Evolutionary conservation across 2,797 vertebrate genomes (phyloP), one percentile per base, ranked within the genome.

Genomic region (Huso huso): DNA sequence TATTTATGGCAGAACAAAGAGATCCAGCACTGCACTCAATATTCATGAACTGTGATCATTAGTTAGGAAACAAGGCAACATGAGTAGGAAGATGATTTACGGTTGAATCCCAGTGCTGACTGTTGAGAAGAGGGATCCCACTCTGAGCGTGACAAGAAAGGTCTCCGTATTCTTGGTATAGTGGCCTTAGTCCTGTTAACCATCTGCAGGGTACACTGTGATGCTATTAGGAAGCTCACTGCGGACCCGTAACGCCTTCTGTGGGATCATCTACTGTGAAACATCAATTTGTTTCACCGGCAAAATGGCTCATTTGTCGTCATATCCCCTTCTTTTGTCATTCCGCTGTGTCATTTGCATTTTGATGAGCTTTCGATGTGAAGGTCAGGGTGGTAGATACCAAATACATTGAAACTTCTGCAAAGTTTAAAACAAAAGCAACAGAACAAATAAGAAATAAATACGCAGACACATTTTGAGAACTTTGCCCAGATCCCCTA

Each of bases 251-350:
- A 77, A 70, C 69, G 75, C 53, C 68, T 79, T 79, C 69, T 74
- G 68, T 69, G 70, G 68, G 68, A 65, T 37, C 68, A 81, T 63
- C 71, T 74, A 68, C 62, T 78, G 72, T 4, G 0, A 83, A 77
- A 69, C 71, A 77, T 53, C 73, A 76, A 67, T 82, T 84, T 0
- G 71, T 81, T 81, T 65, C 77, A 74, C 70, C 69, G 74, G 69
- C 61, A 75, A 78, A 79, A 78, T 62, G 67, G 72, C 69, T 77
- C 73, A 73, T 74, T 76, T 80, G 66, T 78, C 63, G 0, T 48
- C 8, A 71, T 76, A 67, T 51, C 76, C 72, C 23, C 62, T 76
- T 73, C 37, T 64, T 76, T 77, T 75, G 53, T 66, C 67, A 78
- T 76, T 64, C 69, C 76, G 63, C 37, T 0, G 64, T 72, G 70